phyloP scores from a whole-genome alignment of 1,140 invertebrate genomes.

The Idris sp. region DNA sequence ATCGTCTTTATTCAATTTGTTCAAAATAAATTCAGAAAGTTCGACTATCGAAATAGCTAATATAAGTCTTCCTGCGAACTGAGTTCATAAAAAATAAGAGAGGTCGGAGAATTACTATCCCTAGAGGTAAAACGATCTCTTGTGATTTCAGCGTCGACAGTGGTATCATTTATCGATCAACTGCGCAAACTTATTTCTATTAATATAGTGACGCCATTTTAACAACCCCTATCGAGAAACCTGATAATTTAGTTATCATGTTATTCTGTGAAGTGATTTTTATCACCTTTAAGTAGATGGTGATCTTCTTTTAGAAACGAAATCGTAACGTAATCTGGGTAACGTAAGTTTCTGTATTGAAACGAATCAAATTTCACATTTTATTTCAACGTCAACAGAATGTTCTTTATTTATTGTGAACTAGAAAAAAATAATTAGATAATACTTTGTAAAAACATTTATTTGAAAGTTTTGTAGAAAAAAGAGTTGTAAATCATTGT shows the following conservation, averaged over 20 bases:
- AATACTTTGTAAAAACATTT: too few relatives aligned
- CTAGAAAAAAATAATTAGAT: too few relatives aligned
- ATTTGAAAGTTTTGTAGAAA: too few relatives aligned
- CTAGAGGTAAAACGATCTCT: slow-evolving; percentile 11
- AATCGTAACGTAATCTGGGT: too few relatives aligned
- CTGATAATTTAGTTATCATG: slow-evolving; percentile 8
- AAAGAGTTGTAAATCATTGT: too few relatives aligned
- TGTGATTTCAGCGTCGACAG: slow-evolving; percentile 22
- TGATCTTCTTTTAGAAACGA: too few relatives aligned
- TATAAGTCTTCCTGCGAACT: background rate
- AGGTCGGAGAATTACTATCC: slow-evolving; percentile 7
- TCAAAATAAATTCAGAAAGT: too few relatives aligned
- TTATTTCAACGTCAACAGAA: too few relatives aligned
- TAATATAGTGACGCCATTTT: slow-evolving; percentile 16
- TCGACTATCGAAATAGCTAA: background rate
- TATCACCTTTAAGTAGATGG: background rate
- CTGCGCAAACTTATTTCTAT: slow-evolving; percentile 14
- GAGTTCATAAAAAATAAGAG: slow-evolving; percentile 9
- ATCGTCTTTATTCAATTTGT: too few relatives aligned
- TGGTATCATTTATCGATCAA: slow-evolving; percentile 27
- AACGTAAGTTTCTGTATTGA: too few relatives aligned
- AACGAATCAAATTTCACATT: too few relatives aligned
- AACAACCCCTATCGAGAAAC: slow-evolving; percentile 4
- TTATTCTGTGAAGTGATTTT: slow-evolving; percentile 3
- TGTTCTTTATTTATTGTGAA: too few relatives aligned